Conservation (phyloP, 2,888 invertebrate genomes). For the Oscheius sp. region DNA sequence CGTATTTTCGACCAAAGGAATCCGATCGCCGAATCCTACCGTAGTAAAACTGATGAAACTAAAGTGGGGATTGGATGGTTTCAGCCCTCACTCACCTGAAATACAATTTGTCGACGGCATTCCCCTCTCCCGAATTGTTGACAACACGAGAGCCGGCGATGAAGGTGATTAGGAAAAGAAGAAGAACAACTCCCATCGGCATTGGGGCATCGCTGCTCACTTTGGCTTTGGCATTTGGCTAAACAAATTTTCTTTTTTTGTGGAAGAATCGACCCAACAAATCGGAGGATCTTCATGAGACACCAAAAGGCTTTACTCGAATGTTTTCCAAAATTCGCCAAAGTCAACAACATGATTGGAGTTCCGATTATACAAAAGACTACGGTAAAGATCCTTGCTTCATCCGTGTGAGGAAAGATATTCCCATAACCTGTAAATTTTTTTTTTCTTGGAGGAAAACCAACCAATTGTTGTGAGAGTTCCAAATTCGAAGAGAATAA, state of each 20-base stretch:
- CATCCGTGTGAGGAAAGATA: conserved; percentile 46
- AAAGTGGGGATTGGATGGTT: background rate
- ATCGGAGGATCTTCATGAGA: conserved; percentile 10
- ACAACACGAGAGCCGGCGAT: conserved; percentile 37
- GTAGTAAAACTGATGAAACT: conserved; percentile 58
- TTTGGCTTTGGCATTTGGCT: conserved; percentile 31
- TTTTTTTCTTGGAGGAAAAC: background rate
- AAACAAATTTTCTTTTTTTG: too few relatives aligned
- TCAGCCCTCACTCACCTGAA: conserved; percentile 38
- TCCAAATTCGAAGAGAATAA: conserved; percentile 50
- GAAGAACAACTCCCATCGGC: conserved; percentile 37
- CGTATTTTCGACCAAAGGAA: conserved; percentile 38
- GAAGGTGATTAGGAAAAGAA: conserved; percentile 42
- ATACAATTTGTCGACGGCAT: conserved; percentile 44
- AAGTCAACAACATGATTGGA: conserved; percentile 41
- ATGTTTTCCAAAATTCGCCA: conserved; percentile 46
- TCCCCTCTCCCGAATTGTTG: conserved; percentile 39
- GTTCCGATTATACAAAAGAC: conserved; percentile 51
- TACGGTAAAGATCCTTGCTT: conserved; percentile 45
- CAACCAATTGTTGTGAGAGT: conserved; percentile 48
- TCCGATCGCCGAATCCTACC: conserved; percentile 54
- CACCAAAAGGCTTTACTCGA: conserved; percentile 26
- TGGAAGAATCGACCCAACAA: background rate
- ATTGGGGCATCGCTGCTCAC: conserved; percentile 41
- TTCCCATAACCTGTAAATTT: conserved; percentile 52